These are phyloP conservation scores for Stictonetta naevosa DNA, from an alignment of 2,113 vertebrate genomes.

Conservation along the genomic window DNA sequence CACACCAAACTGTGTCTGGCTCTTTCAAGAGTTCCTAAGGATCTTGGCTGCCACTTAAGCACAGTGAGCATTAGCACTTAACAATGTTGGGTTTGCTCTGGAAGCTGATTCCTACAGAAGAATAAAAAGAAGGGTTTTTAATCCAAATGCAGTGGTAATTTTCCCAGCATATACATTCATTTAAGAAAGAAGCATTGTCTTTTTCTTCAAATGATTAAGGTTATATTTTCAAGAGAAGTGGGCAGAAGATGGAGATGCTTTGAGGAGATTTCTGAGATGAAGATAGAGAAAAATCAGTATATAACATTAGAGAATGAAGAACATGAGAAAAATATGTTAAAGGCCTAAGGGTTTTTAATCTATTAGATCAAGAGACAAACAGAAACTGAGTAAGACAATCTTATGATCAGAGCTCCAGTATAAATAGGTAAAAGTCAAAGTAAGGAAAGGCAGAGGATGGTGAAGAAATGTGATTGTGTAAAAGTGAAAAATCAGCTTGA, in stretches of 20 bases:
- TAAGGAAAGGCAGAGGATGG: background rate
- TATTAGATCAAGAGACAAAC: background rate
- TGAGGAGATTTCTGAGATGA: background rate
- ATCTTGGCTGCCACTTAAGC: background rate
- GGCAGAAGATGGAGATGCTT: background rate
- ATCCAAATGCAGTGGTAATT: background rate
- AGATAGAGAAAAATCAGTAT: background rate
- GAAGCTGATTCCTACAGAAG: background rate
- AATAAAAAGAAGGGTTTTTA: background rate
- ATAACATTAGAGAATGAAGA: background rate
- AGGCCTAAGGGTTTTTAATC: background rate
- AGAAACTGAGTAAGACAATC: background rate
- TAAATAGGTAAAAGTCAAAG: background rate
- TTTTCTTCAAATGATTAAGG: background rate
- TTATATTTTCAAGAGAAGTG: background rate
- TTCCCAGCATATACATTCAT: background rate
- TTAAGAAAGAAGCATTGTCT: background rate
- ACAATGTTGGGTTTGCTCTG: background rate
- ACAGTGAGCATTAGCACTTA: background rate
- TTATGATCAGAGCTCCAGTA: background rate
- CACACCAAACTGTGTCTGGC: background rate
- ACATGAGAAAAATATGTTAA: background rate
- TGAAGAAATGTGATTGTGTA: background rate
- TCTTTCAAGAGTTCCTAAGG: background rate
- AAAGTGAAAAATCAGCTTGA: background rate